Evolutionary conservation across 2,888 invertebrate genomes (phyloP), one percentile per base, ranked within the genome.

Genomic region (Muschampia plurimacula): DNA sequence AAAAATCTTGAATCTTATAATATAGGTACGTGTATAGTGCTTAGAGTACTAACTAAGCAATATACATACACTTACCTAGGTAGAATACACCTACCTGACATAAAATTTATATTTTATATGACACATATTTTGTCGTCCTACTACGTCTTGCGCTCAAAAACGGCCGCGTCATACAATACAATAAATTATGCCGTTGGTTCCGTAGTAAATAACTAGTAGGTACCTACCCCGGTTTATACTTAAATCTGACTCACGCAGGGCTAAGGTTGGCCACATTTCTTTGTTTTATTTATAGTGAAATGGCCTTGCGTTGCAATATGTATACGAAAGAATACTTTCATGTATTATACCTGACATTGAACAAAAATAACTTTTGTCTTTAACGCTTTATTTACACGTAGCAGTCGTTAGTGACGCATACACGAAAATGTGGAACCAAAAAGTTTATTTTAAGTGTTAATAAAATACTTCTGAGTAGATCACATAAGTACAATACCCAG

Each of bases 171-270:
- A 79, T 76, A 69, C 10, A 72, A 74, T 73, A 75, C 55, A 22
- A 22, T 22, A 76, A 75, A 75, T 77, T 67, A 55, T 63, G 39
- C 57, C 55, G 67, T 72, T 52, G 55, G 15, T 72, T 67, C 67
- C 72, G 67, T 46, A 67, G 55, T 55, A 72, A 65, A 67, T 67
- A 72, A 57, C 67, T 72, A 67, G 70, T 75, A 76, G n/a, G n/a
- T 22, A 22, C 22, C 22, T 22, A 22, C 69, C 32, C 46, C 66
- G 67, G 49, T 75, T 77, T 77, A 77, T 75, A 76, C 76, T 75
- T 77, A 76, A 77, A 75, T 60, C 79, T 82, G 82, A 83, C 77
- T 83, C 82, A 81, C 69, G 15, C 71, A 74, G 75, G 75, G 76
- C 77, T 76, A 78, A 78, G 76, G 63, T 72, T 74, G 67, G 70